phyloP scores from a whole-genome alignment of 2,888 invertebrate species.

The Tyria jacobaeae region DNA sequence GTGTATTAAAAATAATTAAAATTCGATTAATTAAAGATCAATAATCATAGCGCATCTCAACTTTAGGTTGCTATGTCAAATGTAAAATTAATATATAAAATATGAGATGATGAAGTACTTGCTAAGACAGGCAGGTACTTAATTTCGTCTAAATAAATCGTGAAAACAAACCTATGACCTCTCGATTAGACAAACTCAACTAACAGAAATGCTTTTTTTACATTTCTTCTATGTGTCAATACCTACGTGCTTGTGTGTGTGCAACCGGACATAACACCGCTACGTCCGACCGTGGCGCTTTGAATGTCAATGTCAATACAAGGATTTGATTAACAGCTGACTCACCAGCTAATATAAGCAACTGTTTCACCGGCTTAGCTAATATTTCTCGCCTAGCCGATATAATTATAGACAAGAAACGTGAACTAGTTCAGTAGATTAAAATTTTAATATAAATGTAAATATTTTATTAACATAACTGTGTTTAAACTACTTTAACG shows the following conservation, averaged over 20 bases:
- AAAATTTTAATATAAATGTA: not conserved
- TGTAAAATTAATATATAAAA: too few relatives aligned
- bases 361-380: too few relatives aligned
- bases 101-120: too few relatives aligned
- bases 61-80: too few relatives aligned
- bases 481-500: not conserved
- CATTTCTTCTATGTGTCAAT: not conserved
- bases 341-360: conserved; percentile 11
- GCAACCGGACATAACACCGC: conserved; percentile 49
- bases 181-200: not conserved
- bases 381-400: not conserved
- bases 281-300: conserved; percentile 45
- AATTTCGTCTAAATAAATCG: too few relatives aligned
- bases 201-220: conserved; percentile 1
- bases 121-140: too few relatives aligned
- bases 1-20: too few relatives aligned
- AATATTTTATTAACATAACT: not conserved
- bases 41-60: too few relatives aligned
- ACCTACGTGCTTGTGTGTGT: conserved; percentile 11
- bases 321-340: conserved; percentile 40
- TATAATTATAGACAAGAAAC: not conserved
- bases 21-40: too few relatives aligned
- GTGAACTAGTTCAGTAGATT: not conserved
- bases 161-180: not conserved
- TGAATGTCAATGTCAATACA: conserved; percentile 52